Evolutionary conservation across 1,140 invertebrate genomes (phyloP).

Genomic region (Mactra quadrangularis): DNA sequence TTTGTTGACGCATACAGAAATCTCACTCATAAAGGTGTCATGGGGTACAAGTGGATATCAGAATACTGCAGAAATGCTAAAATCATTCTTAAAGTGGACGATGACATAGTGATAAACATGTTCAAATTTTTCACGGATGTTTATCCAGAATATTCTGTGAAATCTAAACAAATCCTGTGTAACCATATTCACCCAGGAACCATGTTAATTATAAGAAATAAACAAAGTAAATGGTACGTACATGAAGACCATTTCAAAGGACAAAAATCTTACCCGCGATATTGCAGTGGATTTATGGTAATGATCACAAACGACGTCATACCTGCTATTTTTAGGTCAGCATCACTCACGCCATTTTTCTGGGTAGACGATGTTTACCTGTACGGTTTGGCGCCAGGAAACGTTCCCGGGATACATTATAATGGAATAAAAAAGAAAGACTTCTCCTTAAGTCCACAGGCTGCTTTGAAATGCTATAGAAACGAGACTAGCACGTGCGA

Average conservation of each 20-base stretch:
- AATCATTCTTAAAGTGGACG: slow-evolving; percentile 84
- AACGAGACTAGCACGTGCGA: slow-evolving; percentile 24
- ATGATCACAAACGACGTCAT: slow-evolving; percentile 67
- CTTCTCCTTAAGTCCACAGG: slow-evolving; percentile 1
- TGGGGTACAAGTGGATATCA: slow-evolving; percentile 91
- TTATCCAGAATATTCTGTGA: slow-evolving; percentile 24
- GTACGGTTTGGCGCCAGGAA: slow-evolving; percentile 82
- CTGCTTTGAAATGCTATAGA: slow-evolving; percentile 36
- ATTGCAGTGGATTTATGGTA: slow-evolving; percentile 72
- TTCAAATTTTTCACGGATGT: slow-evolving; percentile 49
- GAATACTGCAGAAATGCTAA: slow-evolving; percentile 87
- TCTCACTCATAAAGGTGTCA: slow-evolving; percentile 87
- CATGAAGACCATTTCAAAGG: slow-evolving; percentile 63
- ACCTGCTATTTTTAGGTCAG: slow-evolving; percentile 75
- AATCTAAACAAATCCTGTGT: slow-evolving; percentile 64
- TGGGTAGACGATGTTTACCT: slow-evolving; percentile 86
- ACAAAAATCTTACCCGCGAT: slow-evolving; percentile 65
- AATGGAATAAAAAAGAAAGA: slow-evolving; percentile 12
- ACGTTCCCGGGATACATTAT: slow-evolving; percentile 33
- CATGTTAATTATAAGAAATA: slow-evolving; percentile 61
- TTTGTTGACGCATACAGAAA: slow-evolving; percentile 81
- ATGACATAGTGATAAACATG: slow-evolving; percentile 53
- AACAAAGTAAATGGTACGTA: slow-evolving; percentile 66
- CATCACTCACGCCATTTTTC: slow-evolving; percentile 81
- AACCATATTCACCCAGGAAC: slow-evolving; percentile 51